Conservation (phyloP, 2,888 invertebrate species). For the Bombyx huttoni region DNA sequence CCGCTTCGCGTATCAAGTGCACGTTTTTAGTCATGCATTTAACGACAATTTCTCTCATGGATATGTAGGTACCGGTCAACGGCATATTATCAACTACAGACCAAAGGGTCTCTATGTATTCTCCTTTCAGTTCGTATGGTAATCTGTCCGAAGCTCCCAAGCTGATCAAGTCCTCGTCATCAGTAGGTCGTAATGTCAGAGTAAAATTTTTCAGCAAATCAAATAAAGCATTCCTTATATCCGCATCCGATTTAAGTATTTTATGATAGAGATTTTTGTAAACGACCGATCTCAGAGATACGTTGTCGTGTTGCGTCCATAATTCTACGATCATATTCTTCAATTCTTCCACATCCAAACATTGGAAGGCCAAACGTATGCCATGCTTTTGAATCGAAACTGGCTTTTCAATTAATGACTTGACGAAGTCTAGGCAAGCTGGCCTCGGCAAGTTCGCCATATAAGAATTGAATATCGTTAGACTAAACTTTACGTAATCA, state of each 20-base stretch:
- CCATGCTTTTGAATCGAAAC: constrained; percentile 40
- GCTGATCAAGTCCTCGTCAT: constrained; percentile 25
- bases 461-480: constrained; percentile 31
- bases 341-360: constrained; percentile 24
- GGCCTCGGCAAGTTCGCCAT: constrained; percentile 24
- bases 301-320: constrained; percentile 33
- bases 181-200: constrained; percentile 23
- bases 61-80: constrained; percentile 17
- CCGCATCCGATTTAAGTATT: constrained; percentile 11
- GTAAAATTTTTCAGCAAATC: constrained; percentile 27
- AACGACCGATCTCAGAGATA: constrained; percentile 27
- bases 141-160: constrained; percentile 16
- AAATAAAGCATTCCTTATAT: constrained; percentile 18
- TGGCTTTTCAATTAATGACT: constrained; percentile 25
- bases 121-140: constrained; percentile 16
- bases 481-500: constrained; percentile 30
- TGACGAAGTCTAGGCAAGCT: constrained; percentile 23
- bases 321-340: constrained; percentile 16
- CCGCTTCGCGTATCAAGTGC: constrained; percentile 10
- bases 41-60: constrained; percentile 16
- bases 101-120: constrained; percentile 26
- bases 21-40: constrained; percentile 15
- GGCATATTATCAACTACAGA: constrained; percentile 20
- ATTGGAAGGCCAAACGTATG: constrained; percentile 32
- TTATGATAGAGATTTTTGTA: constrained; percentile 25